A percentile compares a stretch with the other conserved stretches of the same genome.
Evolutionary conservation across 2,113 vertebrate species (phyloP).

Genomic region (Seriola dumerili): DNA sequence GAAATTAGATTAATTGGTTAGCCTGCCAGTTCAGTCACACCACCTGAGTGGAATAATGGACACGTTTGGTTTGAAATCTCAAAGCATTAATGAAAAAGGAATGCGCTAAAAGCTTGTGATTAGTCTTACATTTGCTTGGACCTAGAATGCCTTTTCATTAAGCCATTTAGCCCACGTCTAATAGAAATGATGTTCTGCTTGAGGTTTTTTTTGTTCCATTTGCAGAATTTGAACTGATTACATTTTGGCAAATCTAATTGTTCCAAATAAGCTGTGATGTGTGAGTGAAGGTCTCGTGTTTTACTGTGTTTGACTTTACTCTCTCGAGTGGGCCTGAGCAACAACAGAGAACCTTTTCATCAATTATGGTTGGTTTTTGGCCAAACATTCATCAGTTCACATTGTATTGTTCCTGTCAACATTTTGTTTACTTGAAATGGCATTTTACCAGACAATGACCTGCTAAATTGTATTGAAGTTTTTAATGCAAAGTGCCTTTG

Average conservation of each 20-base stretch:
- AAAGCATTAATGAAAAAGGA: constrained; percentile 42
- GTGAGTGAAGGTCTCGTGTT: constrained; percentile 5
- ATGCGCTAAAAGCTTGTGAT: constrained; percentile 58
- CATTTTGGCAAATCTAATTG: constrained; percentile 26
- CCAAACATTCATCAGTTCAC: constrained; percentile 45
- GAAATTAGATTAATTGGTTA: constrained; percentile 62
- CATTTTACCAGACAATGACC: constrained; percentile 44
- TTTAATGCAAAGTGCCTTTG: constrained; percentile 30
- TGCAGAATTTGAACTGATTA: constrained; percentile 43
- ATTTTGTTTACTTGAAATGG: constrained; percentile 40
- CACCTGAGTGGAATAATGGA: constrained; percentile 67
- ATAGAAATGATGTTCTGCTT: constrained; percentile 37
- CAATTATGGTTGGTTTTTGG: constrained; percentile 22
- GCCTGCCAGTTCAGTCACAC: constrained; percentile 52
- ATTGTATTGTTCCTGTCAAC: constrained; percentile 35
- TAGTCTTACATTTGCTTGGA: constrained; percentile 36
- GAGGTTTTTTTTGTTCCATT: constrained; percentile 15
- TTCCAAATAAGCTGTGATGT: constrained; percentile 10
- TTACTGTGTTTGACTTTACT: constrained; percentile 8
- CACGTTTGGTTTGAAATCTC: constrained; percentile 63
- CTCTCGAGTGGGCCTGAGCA: not conserved
- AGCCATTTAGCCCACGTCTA: constrained; percentile 21
- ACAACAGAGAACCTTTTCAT: constrained; percentile 39
- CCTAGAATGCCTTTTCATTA: constrained; percentile 43
- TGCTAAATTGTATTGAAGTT: constrained; percentile 34